A percentile compares a stretch with the other conserved stretches of the same genome.
Evolutionary conservation across 2,888 invertebrate species (phyloP).

Genomic region (Saturnia japonica): DNA sequence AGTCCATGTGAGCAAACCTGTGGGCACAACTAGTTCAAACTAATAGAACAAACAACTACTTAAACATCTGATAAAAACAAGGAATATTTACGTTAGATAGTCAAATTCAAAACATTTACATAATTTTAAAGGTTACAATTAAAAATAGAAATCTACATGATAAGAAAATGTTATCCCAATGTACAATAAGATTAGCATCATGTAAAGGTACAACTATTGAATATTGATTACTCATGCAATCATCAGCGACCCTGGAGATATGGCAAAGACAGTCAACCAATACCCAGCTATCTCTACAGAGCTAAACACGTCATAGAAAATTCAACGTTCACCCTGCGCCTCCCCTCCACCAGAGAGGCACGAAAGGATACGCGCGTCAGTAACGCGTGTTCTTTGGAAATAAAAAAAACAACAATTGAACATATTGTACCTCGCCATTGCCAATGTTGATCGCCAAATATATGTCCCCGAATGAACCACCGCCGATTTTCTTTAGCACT

Average conservation of each 20-base stretch:
- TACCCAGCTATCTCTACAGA: conserved; percentile 33
- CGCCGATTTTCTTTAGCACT: conserved; percentile 97
- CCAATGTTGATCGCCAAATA: conserved; percentile 97
- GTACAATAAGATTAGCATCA: conserved; percentile 23
- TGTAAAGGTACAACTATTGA: conserved; percentile 29
- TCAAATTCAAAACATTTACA: conserved; percentile 8
- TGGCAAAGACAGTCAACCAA: conserved; percentile 33
- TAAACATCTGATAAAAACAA: not conserved
- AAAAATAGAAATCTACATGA: not conserved
- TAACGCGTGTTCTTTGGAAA: conserved; percentile 39
- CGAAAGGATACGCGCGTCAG: conserved; percentile 35
- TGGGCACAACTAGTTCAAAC: too few species aligned
- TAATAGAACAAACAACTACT: not conserved
- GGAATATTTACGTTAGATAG: not conserved
- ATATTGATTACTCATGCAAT: conserved; percentile 42
- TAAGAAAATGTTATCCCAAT: conserved; percentile 2
- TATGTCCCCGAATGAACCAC: conserved; percentile 99
- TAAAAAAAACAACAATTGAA: conserved; percentile 26
- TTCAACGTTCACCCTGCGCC: conserved; percentile 48
- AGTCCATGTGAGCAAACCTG: too few species aligned
- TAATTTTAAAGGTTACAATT: conserved; percentile 11
- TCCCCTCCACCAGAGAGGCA: too few species aligned
- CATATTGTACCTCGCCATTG: conserved; percentile 89
- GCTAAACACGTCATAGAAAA: conserved; percentile 48
- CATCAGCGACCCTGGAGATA: conserved; percentile 44